Conservation (phyloP, 2,113 vertebrate species). For the Sterrhoptilus dennistouni region DNA sequence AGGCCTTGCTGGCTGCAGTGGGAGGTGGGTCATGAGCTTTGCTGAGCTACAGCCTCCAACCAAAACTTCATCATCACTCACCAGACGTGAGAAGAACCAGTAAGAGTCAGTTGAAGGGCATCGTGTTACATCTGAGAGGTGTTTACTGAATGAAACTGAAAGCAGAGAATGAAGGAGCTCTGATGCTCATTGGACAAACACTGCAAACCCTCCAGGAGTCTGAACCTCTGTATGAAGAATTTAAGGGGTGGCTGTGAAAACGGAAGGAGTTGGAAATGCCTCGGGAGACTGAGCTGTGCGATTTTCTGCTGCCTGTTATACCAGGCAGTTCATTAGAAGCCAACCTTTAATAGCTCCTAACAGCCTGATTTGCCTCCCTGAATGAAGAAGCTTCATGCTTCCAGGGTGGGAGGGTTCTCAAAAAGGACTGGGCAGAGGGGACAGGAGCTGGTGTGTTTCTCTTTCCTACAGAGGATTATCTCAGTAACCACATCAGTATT, state of each 20-base stretch:
- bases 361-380: background rate
- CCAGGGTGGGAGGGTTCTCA: background rate
- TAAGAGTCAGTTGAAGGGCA: background rate
- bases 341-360: background rate
- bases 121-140: background rate
- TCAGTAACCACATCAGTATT: background rate
- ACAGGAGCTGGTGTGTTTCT: background rate
- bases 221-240: background rate
- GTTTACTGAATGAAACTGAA: conserved; percentile 30
- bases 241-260: background rate
- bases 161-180: background rate
- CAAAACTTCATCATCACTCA: background rate
- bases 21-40: background rate
- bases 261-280: background rate
- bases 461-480: background rate
- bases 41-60: background rate
- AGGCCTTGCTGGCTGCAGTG: background rate
- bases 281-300: background rate
- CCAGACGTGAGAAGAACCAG: background rate
- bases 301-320: background rate
- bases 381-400: background rate
- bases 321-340: background rate
- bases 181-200: background rate
- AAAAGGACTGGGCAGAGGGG: background rate
- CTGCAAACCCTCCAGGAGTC: background rate